These are phyloP conservation scores for Antheraea pernyi DNA, from an alignment of 1,140 invertebrate species.

Conservation along the genomic window DNA sequence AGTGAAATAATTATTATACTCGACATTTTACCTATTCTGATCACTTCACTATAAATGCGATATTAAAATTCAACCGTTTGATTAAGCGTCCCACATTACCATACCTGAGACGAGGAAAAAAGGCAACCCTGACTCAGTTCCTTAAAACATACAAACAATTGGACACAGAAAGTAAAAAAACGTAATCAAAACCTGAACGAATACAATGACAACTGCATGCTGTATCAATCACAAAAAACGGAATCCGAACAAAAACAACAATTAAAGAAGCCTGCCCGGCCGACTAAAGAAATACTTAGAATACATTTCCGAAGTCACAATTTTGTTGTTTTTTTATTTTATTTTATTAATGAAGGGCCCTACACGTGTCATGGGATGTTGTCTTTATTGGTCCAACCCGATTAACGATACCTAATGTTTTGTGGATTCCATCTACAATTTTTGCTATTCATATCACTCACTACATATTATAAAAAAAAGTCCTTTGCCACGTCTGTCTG, in stretches of 20 bases:
- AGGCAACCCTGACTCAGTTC: slow-evolving; percentile 45
- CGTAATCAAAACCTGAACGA: slow-evolving; percentile 62
- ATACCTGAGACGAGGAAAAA: slow-evolving; percentile 40
- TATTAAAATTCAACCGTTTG: slow-evolving; percentile 57
- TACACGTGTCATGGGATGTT: slow-evolving; percentile 66
- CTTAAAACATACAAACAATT: slow-evolving; percentile 75
- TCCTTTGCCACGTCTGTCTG: too few relatives aligned
- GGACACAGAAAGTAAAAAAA: slow-evolving; percentile 55
- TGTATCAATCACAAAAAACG: slow-evolving; percentile 77
- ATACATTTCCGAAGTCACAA: slow-evolving; percentile 52
- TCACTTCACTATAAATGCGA: neutral
- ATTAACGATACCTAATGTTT: slow-evolving; percentile 48
- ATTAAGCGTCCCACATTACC: slow-evolving; percentile 57
- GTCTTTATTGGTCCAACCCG: slow-evolving; percentile 73
- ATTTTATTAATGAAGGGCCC: slow-evolving; percentile 31
- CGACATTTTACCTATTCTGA: neutral
- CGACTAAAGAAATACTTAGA: slow-evolving; percentile 72
- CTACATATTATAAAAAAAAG: too few relatives aligned
- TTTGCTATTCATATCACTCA: neutral
- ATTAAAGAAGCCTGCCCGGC: slow-evolving; percentile 57
- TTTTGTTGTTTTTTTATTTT: slow-evolving; percentile 41
- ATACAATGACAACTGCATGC: slow-evolving; percentile 76
- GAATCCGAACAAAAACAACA: slow-evolving; percentile 76
- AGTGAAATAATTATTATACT: too few relatives aligned
- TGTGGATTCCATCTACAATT: neutral